phyloP scores from a whole-genome alignment of 2,888 invertebrate genomes.

The Drosophila falleni region DNA sequence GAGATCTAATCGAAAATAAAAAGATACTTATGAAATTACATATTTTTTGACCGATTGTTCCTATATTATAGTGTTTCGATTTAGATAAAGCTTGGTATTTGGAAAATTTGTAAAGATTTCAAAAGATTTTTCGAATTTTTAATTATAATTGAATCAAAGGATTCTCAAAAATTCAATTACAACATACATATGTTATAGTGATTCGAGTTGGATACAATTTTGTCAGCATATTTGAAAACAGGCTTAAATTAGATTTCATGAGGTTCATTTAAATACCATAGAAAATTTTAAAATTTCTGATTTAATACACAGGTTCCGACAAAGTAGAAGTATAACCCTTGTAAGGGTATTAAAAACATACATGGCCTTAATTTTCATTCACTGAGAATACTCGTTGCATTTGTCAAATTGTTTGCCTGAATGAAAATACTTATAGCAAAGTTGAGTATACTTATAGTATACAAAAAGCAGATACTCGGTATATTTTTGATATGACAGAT shows the following conservation, averaged over 20 bases:
- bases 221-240: too few relatives aligned
- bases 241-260: not conserved
- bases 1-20: too few relatives aligned
- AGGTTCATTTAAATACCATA: not conserved
- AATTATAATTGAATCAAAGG: too few relatives aligned
- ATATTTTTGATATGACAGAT: not conserved
- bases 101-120: not conserved
- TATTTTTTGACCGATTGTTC: too few relatives aligned
- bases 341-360: not conserved
- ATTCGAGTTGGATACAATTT: too few relatives aligned
- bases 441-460: not conserved
- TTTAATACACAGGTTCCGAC: not conserved
- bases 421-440: not conserved
- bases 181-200: too few relatives aligned
- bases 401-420: slow-evolving; percentile 7
- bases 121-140: too few relatives aligned
- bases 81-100: not conserved
- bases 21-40: too few relatives aligned
- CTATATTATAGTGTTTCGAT: not conserved
- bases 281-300: not conserved
- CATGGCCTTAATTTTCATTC: slow-evolving; percentile 10
- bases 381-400: slow-evolving; percentile 8
- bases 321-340: not conserved
- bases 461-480: not conserved
- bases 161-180: too few relatives aligned